Conservation (phyloP, 2,113 vertebrate genomes). For the Albula glossodonta region DNA sequence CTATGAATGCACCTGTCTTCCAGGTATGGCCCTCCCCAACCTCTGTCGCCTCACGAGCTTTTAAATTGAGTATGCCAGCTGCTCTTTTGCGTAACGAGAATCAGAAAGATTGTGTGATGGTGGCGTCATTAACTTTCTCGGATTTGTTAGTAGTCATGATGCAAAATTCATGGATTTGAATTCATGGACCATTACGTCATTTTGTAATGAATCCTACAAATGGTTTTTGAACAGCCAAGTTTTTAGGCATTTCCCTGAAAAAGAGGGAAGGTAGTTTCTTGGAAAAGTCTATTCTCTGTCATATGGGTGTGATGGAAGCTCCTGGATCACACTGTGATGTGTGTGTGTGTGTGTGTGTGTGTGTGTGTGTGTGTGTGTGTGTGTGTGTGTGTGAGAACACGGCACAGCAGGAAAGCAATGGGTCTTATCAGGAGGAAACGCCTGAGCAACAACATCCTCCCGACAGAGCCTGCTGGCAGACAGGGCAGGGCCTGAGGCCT, state of each 20-base stretch:
- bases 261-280: neutral
- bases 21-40: slow-evolving; percentile 72
- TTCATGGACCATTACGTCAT: neutral
- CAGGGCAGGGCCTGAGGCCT: slow-evolving; percentile 8
- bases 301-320: slow-evolving; percentile 49
- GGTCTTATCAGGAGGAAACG: slow-evolving; percentile 73
- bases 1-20: slow-evolving; percentile 91
- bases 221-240: neutral
- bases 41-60: neutral
- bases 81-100: neutral
- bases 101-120: too few species aligned
- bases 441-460: slow-evolving; percentile 70
- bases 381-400: slow-evolving; percentile 52
- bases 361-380: slow-evolving; percentile 12
- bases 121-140: neutral
- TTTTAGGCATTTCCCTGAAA: neutral
- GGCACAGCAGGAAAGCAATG: slow-evolving; percentile 61
- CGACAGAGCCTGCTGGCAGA: slow-evolving; percentile 39
- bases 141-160: too few species aligned
- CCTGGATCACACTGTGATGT: slow-evolving; percentile 31
- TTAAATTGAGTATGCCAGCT: neutral
- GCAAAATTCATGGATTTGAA: neutral
- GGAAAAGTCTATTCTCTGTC: neutral
- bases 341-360: slow-evolving; percentile 22
- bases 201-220: neutral